A percentile compares a stretch with the other conserved stretches of the same genome.
These are phyloP conservation scores for Halictus rubicundus DNA, from an alignment of 1,140 invertebrate species.

Conservation along the genomic window DNA sequence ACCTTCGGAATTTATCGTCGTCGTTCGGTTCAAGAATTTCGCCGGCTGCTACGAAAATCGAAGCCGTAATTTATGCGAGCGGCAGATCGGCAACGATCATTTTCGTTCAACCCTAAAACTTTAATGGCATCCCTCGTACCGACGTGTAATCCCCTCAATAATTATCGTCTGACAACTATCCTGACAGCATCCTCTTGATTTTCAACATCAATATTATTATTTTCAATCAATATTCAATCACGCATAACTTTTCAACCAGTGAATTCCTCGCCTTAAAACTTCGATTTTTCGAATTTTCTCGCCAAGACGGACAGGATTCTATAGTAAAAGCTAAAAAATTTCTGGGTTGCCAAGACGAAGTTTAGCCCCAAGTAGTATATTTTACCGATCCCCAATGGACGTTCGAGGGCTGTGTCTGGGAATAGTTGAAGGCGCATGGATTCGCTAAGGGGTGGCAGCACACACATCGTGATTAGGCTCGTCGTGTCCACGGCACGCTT, in stretches of 20 bases:
- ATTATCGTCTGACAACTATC: constrained; percentile 19
- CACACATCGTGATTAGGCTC: constrained; percentile 31
- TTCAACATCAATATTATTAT: too few species aligned
- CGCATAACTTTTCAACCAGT: too few species aligned
- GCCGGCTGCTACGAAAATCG: constrained; percentile 61
- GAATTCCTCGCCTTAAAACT: too few species aligned
- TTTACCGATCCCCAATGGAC: too few species aligned
- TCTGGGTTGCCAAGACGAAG: too few species aligned
- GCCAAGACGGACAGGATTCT: too few species aligned
- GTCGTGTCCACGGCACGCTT: constrained; percentile 33
- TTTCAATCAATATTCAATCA: too few species aligned
- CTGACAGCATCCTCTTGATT: too few species aligned
- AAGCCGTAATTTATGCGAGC: constrained; percentile 60
- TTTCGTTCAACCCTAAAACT: constrained; percentile 51
- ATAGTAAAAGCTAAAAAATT: too few species aligned
- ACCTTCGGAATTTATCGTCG: constrained; percentile 58
- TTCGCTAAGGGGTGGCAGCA: not conserved
- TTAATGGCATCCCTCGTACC: constrained; percentile 41
- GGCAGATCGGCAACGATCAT: constrained; percentile 39
- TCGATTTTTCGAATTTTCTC: too few species aligned
- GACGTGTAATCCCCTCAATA: constrained; percentile 28
- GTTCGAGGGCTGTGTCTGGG: too few species aligned
- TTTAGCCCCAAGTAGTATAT: too few species aligned
- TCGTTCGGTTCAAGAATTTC: constrained; percentile 52
- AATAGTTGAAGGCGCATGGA: constrained; percentile 1